phyloP scores from a whole-genome alignment of 2,888 invertebrate species.

The Epirrita christyi region DNA sequence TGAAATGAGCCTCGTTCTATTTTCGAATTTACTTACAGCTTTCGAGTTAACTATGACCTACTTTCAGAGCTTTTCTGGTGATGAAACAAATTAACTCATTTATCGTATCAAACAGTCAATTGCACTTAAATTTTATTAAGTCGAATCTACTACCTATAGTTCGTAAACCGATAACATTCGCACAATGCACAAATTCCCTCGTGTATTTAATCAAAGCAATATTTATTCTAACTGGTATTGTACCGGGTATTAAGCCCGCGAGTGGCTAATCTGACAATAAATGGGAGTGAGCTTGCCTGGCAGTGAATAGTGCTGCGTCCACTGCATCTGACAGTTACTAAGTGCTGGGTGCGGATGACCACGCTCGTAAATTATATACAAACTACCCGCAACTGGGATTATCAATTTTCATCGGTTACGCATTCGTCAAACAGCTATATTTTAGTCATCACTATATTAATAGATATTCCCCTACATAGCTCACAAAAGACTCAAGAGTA shows the following conservation, averaged over 20 bases:
- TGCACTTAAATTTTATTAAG: neutral
- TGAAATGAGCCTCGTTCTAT: no score
- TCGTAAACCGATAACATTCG: neutral
- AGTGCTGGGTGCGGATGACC: slow-evolving; percentile 69
- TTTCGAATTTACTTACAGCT: no score
- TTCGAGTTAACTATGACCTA: no score
- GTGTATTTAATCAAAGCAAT: slow-evolving; percentile 12
- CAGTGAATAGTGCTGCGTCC: slow-evolving; percentile 64
- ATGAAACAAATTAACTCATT: no score
- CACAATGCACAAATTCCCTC: neutral
- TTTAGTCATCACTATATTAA: no score
- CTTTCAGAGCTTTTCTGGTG: no score
- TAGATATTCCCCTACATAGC: neutral
- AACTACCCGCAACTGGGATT: slow-evolving; percentile 45
- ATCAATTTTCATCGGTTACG: slow-evolving; percentile 40
- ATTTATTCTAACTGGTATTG: slow-evolving; percentile 32
- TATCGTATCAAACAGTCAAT: no score
- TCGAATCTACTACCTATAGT: neutral
- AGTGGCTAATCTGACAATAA: slow-evolving; percentile 63
- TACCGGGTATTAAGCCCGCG: slow-evolving; percentile 34
- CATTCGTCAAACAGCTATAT: slow-evolving; percentile 3
- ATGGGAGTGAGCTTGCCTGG: slow-evolving; percentile 52
- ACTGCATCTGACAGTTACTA: slow-evolving; percentile 68
- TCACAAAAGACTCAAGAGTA: neutral
- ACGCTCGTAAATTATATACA: slow-evolving; percentile 60